phyloP scores from a whole-genome alignment of 2,797 vertebrate species.

The Pogonophryne albipinna region DNA sequence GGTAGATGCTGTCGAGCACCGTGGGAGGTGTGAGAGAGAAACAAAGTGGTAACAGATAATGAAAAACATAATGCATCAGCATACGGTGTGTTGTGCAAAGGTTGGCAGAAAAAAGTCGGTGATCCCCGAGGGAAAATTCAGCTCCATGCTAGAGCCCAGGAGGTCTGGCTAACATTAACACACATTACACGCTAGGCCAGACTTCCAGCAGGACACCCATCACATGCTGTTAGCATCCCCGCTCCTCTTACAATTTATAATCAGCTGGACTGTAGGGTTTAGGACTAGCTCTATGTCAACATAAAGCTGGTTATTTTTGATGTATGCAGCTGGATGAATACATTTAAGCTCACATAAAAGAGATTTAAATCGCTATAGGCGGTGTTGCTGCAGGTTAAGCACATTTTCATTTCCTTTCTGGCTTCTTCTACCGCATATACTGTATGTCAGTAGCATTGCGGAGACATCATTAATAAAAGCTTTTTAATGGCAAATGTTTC shows the following conservation, averaged over 20 bases:
- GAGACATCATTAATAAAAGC: conserved; percentile 53
- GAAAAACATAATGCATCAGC: conserved; percentile 76
- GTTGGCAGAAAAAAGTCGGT: conserved; percentile 72
- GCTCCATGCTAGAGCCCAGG: conserved; percentile 66
- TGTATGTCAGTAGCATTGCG: conserved; percentile 23
- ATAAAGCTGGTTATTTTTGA: no score
- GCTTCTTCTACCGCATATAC: background rate
- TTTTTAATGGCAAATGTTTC: conserved; percentile 58
- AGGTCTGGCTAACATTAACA: conserved; percentile 80
- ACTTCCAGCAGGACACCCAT: conserved; percentile 75
- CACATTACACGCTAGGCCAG: conserved; percentile 76
- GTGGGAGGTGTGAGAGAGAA: conserved; percentile 64
- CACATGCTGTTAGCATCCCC: conserved; percentile 70
- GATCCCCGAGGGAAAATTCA: conserved; percentile 63
- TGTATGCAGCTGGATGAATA: conserved; percentile 18
- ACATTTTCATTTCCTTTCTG: conserved; percentile 28
- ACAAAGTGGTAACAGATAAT: conserved; percentile 61
- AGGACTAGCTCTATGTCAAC: no score
- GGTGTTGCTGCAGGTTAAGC: conserved; percentile 34
- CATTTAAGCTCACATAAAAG: conserved; percentile 35
- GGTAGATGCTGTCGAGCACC: conserved; percentile 73
- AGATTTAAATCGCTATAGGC: conserved; percentile 30
- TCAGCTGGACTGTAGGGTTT: conserved; percentile 19
- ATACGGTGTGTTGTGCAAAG: conserved; percentile 72
- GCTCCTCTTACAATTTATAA: conserved; percentile 62